Evolutionary conservation across 2,113 vertebrate genomes (phyloP).

Genomic region (Natator depressus): DNA sequence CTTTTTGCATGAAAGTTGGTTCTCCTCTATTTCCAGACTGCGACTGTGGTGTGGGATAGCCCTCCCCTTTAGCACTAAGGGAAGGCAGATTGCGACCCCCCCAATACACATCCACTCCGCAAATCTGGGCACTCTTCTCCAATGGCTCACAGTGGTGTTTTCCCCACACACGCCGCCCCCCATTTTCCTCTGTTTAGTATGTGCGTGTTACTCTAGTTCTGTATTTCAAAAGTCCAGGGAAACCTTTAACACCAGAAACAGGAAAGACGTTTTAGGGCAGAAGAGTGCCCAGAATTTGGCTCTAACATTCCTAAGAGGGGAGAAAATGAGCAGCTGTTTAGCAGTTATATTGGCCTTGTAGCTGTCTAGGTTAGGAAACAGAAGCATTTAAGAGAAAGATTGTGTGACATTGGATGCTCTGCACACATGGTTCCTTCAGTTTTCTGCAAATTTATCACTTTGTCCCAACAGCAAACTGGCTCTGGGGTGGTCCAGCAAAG

Average conservation of each 20-base stretch:
- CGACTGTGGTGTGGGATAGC: neutral
- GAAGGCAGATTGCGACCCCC: too few relatives aligned
- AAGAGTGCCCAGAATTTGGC: neutral
- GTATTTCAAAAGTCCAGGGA: neutral
- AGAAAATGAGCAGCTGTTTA: neutral
- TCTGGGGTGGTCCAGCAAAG: neutral
- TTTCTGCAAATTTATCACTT: neutral
- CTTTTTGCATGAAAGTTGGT: neutral
- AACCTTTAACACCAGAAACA: neutral
- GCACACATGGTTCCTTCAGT: neutral
- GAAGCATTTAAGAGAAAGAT: neutral
- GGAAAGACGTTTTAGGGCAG: neutral
- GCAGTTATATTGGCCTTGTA: too few relatives aligned
- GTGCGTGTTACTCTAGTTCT: neutral
- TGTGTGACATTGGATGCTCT: neutral
- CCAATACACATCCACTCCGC: neutral
- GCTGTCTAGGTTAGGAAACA: neutral
- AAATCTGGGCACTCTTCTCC: neutral
- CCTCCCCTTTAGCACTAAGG: neutral
- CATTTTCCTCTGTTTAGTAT: neutral
- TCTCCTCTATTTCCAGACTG: neutral
- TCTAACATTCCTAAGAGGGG: neutral
- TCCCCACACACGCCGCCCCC: too few relatives aligned
- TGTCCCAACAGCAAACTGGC: neutral
- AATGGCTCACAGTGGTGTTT: neutral